These are phyloP conservation scores for Apistogramma diplotaenia DNA, from an alignment of 2,113 vertebrate genomes.

Conservation along the genomic window DNA sequence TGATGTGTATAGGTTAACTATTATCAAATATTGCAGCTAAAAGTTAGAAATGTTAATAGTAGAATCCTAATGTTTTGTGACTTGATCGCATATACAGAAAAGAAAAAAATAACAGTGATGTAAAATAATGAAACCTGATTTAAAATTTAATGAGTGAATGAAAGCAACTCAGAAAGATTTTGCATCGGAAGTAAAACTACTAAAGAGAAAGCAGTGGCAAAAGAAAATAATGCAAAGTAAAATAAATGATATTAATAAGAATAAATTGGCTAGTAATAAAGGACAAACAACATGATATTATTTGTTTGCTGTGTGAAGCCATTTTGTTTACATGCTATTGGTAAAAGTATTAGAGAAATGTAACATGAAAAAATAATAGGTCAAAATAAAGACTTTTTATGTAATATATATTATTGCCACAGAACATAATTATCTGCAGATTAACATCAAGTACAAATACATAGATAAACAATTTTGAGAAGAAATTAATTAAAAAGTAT, in stretches of 20 bases:
- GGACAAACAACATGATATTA: slow-evolving; percentile 32
- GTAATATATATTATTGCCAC: not conserved
- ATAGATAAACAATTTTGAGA: not conserved
- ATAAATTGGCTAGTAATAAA: slow-evolving; percentile 51
- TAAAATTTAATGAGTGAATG: not conserved
- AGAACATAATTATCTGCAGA: not conserved
- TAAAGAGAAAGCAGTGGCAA: not conserved
- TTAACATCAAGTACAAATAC: not conserved
- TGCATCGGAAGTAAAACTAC: not conserved
- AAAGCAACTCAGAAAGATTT: not conserved
- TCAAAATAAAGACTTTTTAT: slow-evolving; percentile 30
- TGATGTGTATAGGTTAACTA: not conserved
- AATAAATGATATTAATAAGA: slow-evolving; percentile 71
- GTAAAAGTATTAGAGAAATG: slow-evolving; percentile 18
- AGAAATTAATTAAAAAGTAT: slow-evolving; percentile 7
- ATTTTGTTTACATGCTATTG: slow-evolving; percentile 44
- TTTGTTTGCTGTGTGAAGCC: slow-evolving; percentile 85
- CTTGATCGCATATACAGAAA: slow-evolving; percentile 8
- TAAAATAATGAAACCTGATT: slow-evolving; percentile 3
- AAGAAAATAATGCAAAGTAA: slow-evolving; percentile 70
- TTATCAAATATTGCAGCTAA: not conserved
- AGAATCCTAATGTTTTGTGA: not conserved
- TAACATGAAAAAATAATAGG: not conserved
- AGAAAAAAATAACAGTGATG: not conserved
- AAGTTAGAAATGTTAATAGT: not conserved